phyloP scores from a whole-genome alignment of 2,113 vertebrate species.

The Ceuthmochares aereus region DNA sequence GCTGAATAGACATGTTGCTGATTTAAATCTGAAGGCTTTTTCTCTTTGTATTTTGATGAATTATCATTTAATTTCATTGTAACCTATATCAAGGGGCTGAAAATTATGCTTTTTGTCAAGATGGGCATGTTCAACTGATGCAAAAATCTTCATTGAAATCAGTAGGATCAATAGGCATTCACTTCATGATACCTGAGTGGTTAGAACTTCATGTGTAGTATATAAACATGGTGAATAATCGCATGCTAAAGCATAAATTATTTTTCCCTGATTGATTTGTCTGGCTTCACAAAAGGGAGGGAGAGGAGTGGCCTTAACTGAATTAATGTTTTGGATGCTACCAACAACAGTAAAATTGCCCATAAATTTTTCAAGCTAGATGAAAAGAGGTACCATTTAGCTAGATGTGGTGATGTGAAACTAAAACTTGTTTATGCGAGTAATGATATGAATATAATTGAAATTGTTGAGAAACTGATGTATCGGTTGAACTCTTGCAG shows the following conservation, averaged over 20 bases:
- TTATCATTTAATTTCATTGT: conserved; percentile 31
- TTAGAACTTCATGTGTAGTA: background rate
- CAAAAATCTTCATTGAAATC: background rate
- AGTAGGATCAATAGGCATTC: background rate
- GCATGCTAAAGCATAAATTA: background rate
- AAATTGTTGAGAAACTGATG: background rate
- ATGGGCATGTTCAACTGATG: background rate
- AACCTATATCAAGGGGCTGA: background rate
- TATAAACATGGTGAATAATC: background rate
- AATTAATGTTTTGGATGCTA: background rate
- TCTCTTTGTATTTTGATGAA: conserved; percentile 16
- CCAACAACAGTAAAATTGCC: background rate
- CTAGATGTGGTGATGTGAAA: background rate
- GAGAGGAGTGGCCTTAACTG: background rate
- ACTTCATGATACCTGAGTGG: background rate
- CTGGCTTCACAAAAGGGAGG: background rate
- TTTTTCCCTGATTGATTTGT: background rate
- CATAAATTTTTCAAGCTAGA: background rate
- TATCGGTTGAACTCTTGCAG: background rate
- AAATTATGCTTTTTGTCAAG: background rate
- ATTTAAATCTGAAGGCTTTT: background rate
- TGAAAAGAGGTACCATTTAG: background rate
- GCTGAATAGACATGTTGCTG: background rate
- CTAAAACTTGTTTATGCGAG: background rate
- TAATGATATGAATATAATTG: background rate